Base-by-base conservation (phyloP, 2,113 vertebrate genomes). In the Muntiacus reevesi region DNA sequence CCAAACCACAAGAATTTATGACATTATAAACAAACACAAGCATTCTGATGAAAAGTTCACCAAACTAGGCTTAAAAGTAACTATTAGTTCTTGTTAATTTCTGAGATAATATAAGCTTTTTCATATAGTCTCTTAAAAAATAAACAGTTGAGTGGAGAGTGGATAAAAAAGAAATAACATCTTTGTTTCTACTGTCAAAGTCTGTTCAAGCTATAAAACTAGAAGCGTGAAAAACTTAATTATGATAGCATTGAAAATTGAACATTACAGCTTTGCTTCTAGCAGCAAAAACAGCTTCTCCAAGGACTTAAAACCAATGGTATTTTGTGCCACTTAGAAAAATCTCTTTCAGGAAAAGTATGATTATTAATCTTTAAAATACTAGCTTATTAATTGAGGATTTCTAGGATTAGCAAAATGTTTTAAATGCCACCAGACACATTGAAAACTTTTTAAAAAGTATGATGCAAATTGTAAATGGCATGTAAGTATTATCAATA, bases 1-100 rank as follows among this genome's bases (percentile, higher is more conserved):
- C 93, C 78, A 91, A 52, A 89, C 94, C 96, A 28, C 87, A 78
- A 93, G 83, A 78, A 23, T 92, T 97, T 87, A 96, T 95, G 95
- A 74, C 28, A 19, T 79, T 52, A 57, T 86, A 97, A 97, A 95
- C 91, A 97, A 94, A 92, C 54, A 79, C 86, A 57, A 13, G 36
- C 74, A 13, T 95, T 94, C 88, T 27, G 78, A 50, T 91, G 67
- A 81, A 33, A 82, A 89, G 47, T 5, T 40, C 76, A 92, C 45
- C 23, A 45, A 91, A 88, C 91, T 2, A 0, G 67, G 62, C 47
- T 86, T 83, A 89, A 94, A 96, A 79, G 64, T 33, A 50, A 25
- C 54, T 89, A 40, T 17, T 59, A 19, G 52, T 45, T 67, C 27
- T 55, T 54, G 27, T 92, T 87, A 28, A 50, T 97, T 57, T 81